A percentile compares a stretch with the other conserved stretches of the same genome.
phyloP scores from a whole-genome alignment of 2,888 invertebrate species.

The Zonitis immaculata region DNA sequence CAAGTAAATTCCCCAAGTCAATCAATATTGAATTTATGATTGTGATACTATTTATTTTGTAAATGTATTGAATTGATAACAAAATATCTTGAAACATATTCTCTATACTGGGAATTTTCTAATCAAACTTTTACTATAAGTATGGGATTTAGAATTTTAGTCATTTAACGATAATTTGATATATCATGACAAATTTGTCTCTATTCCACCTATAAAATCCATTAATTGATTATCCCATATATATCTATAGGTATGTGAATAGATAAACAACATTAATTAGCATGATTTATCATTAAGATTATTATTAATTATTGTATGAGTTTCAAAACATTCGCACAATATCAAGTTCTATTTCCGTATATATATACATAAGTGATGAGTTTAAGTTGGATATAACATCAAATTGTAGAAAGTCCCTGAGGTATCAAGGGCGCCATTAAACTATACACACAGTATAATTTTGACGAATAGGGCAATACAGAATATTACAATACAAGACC shows the following conservation, averaged over 20 bases:
- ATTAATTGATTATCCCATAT: background rate
- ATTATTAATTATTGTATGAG: no score
- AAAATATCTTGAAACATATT: background rate
- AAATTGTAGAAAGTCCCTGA: background rate
- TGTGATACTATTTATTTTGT: no score
- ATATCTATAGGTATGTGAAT: background rate
- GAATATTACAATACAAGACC: constrained; percentile 5
- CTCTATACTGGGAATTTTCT: background rate
- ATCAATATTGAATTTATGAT: no score
- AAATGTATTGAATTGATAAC: no score
- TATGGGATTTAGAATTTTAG: background rate
- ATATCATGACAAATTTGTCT: background rate
- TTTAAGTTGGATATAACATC: background rate
- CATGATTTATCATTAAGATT: background rate
- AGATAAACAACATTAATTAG: background rate
- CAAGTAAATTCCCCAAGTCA: background rate
- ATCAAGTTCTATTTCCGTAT: background rate
- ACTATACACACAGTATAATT: background rate
- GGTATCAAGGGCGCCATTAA: background rate
- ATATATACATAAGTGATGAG: no score
- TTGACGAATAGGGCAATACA: background rate
- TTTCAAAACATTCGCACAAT: background rate
- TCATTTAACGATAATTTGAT: background rate
- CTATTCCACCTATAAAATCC: background rate
- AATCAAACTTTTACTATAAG: background rate